These are phyloP conservation scores for Ceramica pisi DNA, from an alignment of 2,888 invertebrate genomes.

Conservation along the genomic window DNA sequence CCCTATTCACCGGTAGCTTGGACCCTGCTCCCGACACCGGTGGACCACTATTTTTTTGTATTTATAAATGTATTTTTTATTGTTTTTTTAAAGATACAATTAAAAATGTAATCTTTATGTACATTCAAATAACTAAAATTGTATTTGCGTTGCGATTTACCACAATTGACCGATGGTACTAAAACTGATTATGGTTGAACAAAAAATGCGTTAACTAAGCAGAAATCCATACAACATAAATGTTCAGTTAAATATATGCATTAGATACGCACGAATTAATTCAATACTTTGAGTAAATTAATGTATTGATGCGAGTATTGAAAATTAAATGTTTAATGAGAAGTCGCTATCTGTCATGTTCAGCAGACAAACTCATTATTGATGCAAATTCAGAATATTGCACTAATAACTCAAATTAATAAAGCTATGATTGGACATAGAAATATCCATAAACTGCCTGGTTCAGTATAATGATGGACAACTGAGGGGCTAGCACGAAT, in stretches of 20 bases:
- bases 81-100: too few relatives aligned
- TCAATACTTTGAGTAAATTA: constrained; percentile 2
- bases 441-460: constrained; percentile 20
- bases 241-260: neutral
- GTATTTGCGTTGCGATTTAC: too few relatives aligned
- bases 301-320: constrained; percentile 18
- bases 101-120: too few relatives aligned
- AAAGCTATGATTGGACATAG: constrained; percentile 24
- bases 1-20: too few relatives aligned
- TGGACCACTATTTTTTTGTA: too few relatives aligned
- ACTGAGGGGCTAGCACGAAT: too few relatives aligned
- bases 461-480: neutral
- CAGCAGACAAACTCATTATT: constrained; percentile 40
- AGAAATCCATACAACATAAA: neutral
- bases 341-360: constrained; percentile 33
- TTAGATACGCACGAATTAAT: neutral
- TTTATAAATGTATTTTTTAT: too few relatives aligned
- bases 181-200: too few relatives aligned
- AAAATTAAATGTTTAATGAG: constrained; percentile 47
- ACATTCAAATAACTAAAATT: too few relatives aligned
- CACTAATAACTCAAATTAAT: constrained; percentile 10
- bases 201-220: too few relatives aligned
- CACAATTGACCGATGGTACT: too few relatives aligned
- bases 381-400: constrained; percentile 42
- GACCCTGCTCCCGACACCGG: too few relatives aligned